A percentile compares a stretch with the other conserved stretches of the same genome.
Conservation (phyloP, 1,140 invertebrate genomes). For the Ruditapes philippinarum region DNA sequence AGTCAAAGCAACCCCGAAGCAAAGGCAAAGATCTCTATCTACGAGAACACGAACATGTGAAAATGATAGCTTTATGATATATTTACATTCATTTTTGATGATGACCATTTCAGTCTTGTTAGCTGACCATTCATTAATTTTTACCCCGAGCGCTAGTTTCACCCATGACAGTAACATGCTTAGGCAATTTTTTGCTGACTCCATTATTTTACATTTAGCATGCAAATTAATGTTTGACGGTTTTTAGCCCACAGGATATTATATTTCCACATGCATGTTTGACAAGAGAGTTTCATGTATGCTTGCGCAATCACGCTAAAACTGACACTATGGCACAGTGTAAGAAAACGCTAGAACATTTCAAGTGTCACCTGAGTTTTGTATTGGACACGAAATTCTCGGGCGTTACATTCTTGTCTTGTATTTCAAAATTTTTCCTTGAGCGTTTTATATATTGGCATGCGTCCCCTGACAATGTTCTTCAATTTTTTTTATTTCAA, state of each 20-base stretch:
- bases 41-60: conserved; percentile 29
- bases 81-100: conserved; percentile 55
- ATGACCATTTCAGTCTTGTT: conserved; percentile 18
- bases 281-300: conserved; percentile 22
- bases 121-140: background rate
- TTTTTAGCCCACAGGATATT: background rate
- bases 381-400: background rate
- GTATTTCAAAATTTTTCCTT: background rate
- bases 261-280: conserved; percentile 44
- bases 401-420: background rate
- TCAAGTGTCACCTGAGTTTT: background rate
- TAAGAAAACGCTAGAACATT: background rate
- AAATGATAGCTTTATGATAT: conserved; percentile 54
- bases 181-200: conserved; percentile 2
- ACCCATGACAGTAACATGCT: background rate
- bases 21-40: conserved; percentile 30
- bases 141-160: background rate
- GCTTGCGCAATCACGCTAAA: conserved; percentile 28
- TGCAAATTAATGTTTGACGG: conserved; percentile 3
- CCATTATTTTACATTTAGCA: background rate
- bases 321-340: background rate
- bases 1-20: background rate
- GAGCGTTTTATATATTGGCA: too few relatives aligned
- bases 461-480: too few relatives aligned
- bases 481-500: too few relatives aligned